phyloP scores from a whole-genome alignment of 37 sponge, comb jelly and placozoan genomes.

The Diacarnus erythraeanus region DNA sequence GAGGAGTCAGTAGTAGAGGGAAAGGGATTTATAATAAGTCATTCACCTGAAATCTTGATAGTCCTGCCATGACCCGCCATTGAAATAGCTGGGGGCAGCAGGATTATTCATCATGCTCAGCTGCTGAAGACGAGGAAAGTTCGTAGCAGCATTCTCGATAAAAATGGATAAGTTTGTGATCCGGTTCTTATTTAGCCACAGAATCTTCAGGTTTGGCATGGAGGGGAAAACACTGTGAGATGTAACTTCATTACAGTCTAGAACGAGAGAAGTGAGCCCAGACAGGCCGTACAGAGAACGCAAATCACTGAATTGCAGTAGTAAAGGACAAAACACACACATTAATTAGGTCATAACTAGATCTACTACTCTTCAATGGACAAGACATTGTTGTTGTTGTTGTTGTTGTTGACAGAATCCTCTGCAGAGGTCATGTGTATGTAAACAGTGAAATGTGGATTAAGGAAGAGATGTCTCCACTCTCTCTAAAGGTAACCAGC shows the following conservation, averaged over 20 bases:
- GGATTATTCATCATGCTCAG: slow-evolving; percentile 90
- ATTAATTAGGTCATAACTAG: no score
- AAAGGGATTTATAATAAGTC: neutral
- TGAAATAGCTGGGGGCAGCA: slow-evolving; percentile 91
- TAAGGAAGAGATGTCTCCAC: no score
- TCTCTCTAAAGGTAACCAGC: no score
- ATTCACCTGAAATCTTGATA: slow-evolving; percentile 82
- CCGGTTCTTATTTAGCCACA: slow-evolving; percentile 84
- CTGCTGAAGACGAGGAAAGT: slow-evolving; percentile 62
- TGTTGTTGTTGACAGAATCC: no score
- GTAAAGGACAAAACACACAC: no score
- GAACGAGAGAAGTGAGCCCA: slow-evolving; percentile 47
- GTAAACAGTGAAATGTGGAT: no score
- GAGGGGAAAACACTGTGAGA: slow-evolving; percentile 74
- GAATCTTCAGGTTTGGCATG: slow-evolving; percentile 60
- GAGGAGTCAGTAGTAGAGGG: neutral
- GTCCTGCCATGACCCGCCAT: slow-evolving; percentile 73
- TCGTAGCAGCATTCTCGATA: slow-evolving; percentile 48
- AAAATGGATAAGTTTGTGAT: slow-evolving; percentile 79
- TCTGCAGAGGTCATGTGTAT: no score
- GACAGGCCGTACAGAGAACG: slow-evolving; percentile 48
- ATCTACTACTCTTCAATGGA: no score
- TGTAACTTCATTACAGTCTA: slow-evolving; percentile 67
- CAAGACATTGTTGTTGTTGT: no score
- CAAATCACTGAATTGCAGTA: slow-evolving; percentile 73